Evolutionary conservation across 2,113 vertebrate species (phyloP).

Genomic region (Alexandromys fortis): DNA sequence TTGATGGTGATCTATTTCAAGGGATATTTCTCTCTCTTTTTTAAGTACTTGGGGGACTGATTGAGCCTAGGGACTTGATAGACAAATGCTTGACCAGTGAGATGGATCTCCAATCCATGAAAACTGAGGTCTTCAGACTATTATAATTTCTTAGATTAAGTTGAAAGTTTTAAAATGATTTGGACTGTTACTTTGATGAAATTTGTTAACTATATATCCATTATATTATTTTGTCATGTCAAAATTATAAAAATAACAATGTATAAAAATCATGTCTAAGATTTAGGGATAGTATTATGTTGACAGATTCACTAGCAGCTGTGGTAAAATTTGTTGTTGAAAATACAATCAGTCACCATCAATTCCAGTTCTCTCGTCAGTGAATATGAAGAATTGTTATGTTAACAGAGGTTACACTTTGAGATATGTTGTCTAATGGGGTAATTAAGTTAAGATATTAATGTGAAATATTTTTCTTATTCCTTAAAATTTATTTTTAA

Average conservation of each 20-base stretch:
- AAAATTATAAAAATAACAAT: conserved; percentile 17
- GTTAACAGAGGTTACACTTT: not conserved
- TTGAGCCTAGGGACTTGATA: not conserved
- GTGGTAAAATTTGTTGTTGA: conserved; percentile 8
- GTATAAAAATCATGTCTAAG: not conserved
- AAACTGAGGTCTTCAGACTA: not conserved
- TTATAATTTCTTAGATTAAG: conserved; percentile 17
- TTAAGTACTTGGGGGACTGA: not conserved
- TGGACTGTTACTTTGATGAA: not conserved
- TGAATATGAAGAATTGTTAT: not conserved
- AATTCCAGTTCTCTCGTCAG: not conserved
- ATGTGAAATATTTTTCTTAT: not conserved
- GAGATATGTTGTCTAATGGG: conserved; percentile 2
- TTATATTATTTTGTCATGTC: conserved; percentile 1
- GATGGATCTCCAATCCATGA: not conserved
- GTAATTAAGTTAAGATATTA: not conserved
- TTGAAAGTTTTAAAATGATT: conserved; percentile 52
- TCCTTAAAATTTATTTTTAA: not conserved
- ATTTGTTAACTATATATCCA: not conserved
- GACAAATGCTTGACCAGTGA: not conserved
- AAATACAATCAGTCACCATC: not conserved
- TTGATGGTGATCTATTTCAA: not conserved
- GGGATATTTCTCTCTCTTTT: not conserved
- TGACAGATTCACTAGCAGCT: not conserved
- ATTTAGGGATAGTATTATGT: not conserved